These are phyloP conservation scores for Plumapathes pennacea DNA, from an alignment of 92 coral and sea anemone species.

Conservation along the genomic window DNA sequence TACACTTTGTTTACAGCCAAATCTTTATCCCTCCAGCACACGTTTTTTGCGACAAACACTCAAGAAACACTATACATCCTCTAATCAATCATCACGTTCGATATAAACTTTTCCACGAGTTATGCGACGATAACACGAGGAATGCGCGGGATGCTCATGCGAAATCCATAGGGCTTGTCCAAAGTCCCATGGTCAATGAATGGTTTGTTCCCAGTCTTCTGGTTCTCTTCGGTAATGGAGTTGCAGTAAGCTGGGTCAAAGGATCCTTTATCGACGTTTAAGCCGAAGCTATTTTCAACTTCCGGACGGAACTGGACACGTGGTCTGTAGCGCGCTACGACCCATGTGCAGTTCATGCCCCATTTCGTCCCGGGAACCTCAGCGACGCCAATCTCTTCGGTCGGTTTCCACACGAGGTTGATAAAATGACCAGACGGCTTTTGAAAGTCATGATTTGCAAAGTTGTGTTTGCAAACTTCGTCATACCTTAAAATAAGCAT, in stretches of 20 bases:
- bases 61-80: too few relatives aligned
- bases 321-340: constrained; percentile 88
- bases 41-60: too few relatives aligned
- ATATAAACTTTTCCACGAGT: too few relatives aligned
- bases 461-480: constrained; percentile 90
- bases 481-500: constrained; percentile 68
- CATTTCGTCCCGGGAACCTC: constrained; percentile 72
- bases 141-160: too few relatives aligned
- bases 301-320: constrained; percentile 71
- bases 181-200: too few relatives aligned
- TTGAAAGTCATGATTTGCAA: constrained; percentile 70
- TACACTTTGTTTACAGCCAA: too few relatives aligned
- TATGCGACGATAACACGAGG: too few relatives aligned
- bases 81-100: too few relatives aligned
- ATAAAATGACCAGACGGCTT: constrained; percentile 91
- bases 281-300: constrained; percentile 29
- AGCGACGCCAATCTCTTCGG: constrained; percentile 75
- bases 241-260: constrained; percentile 81
- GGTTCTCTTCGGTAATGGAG: too few relatives aligned
- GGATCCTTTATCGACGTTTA: constrained; percentile 69
- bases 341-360: constrained; percentile 87
- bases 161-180: too few relatives aligned
- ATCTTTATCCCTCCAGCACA: too few relatives aligned
- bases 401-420: constrained; percentile 89
- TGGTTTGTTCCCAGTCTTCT: too few relatives aligned